A percentile compares a stretch with the other conserved stretches of the same genome.
Conservation (phyloP, 2,113 vertebrate genomes). For the Dromas ardeola region DNA sequence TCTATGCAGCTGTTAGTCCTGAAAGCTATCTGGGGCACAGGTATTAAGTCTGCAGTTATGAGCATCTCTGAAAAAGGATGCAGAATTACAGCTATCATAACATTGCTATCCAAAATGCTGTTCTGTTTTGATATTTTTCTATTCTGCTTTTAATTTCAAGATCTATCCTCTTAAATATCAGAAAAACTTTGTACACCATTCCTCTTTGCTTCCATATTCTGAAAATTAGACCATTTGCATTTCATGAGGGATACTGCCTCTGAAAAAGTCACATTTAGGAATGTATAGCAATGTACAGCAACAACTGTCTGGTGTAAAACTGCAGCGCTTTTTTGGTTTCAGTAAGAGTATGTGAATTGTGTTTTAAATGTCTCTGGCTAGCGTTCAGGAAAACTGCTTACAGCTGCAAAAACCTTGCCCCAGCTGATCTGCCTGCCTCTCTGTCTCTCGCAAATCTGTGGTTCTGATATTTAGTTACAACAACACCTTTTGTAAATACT, state of each 20-base stretch:
- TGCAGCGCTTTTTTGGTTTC: neutral
- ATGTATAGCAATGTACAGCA: neutral
- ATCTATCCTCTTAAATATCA: neutral
- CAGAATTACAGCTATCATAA: neutral
- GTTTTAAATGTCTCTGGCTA: neutral
- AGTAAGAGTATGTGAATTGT: neutral
- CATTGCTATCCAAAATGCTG: neutral
- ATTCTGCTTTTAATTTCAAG: neutral
- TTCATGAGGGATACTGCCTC: neutral
- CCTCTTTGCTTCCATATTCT: neutral
- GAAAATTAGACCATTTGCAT: neutral
- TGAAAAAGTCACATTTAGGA: neutral
- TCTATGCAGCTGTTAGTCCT: neutral
- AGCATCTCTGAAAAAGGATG: neutral
- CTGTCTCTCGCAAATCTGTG: neutral
- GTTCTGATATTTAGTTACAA: neutral
- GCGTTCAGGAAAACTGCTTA: neutral
- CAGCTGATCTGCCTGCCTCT: fast-evolving
- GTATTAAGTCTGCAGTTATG: neutral
- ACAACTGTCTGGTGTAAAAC: neutral
- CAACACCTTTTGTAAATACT: neutral
- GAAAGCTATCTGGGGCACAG: neutral
- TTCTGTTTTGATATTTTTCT: neutral
- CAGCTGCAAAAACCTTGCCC: neutral
- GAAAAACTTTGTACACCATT: neutral